Conservation (phyloP, 2,113 vertebrate species). For the Ailurus styani region DNA sequence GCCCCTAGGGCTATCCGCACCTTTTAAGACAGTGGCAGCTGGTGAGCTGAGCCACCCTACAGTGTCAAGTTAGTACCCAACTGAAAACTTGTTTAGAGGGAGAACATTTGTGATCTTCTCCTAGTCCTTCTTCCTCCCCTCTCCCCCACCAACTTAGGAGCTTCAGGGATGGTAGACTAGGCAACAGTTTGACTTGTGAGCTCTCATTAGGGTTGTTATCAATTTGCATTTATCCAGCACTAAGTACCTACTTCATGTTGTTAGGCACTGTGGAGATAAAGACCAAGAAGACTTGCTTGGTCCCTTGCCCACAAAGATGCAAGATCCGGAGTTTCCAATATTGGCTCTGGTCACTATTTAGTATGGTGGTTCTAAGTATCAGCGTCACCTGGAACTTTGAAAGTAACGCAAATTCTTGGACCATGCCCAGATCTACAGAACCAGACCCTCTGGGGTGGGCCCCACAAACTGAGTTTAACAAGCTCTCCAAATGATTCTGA, state of each 20-base stretch:
- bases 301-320: background rate
- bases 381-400: background rate
- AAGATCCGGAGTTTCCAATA: background rate
- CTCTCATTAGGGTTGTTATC: background rate
- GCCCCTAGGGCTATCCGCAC: background rate
- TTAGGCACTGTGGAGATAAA: background rate
- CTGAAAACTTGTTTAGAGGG: background rate
- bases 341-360: background rate
- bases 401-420: background rate
- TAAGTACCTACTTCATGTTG: background rate
- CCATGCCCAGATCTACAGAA: background rate
- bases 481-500: background rate
- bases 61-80: background rate
- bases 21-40: background rate
- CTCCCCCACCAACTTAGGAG: background rate
- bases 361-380: background rate
- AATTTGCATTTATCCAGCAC: background rate
- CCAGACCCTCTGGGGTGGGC: background rate
- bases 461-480: background rate
- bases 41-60: background rate
- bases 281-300: background rate
- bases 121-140: background rate
- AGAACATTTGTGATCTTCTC: background rate
- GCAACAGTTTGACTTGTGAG: background rate
- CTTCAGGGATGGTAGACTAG: background rate